Conservation (phyloP, 1,140 invertebrate genomes). For the Grapholita molesta region DNA sequence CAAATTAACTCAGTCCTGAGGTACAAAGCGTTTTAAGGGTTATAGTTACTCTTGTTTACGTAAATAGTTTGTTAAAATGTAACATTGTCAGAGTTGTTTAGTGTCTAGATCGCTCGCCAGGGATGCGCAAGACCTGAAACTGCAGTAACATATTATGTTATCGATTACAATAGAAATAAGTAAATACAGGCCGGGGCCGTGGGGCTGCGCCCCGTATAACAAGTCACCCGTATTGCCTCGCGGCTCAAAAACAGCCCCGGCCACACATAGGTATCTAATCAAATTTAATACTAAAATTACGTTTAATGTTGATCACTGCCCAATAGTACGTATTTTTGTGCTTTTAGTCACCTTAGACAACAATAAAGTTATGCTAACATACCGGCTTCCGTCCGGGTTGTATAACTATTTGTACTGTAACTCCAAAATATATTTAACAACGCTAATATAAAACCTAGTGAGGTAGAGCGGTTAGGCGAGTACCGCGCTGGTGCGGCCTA, state of each 20-base stretch:
- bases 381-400: conserved; percentile 60
- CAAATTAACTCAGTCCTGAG: too few relatives aligned
- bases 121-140: conserved; percentile 32
- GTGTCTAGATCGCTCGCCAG: conserved; percentile 20
- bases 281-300: conserved; percentile 73
- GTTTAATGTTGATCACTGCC: conserved; percentile 78
- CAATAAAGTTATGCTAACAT: conserved; percentile 60
- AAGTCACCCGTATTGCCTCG: conserved; percentile 68
- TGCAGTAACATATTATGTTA: conserved; percentile 65
- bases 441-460: conserved; percentile 71
- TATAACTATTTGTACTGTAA: conserved; percentile 61
- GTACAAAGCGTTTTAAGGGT: too few relatives aligned
- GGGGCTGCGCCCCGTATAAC: conserved; percentile 54
- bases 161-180: conserved; percentile 70
- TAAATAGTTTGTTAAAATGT: not conserved
- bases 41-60: too few relatives aligned
- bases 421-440: conserved; percentile 74
- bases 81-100: not conserved
- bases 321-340: conserved; percentile 77
- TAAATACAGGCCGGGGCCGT: conserved; percentile 51
- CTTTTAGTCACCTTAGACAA: conserved; percentile 71
- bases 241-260: conserved; percentile 60
- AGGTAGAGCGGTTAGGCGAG: conserved; percentile 70
- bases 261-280: conserved; percentile 62
- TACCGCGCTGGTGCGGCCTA: conserved; percentile 28